Evolutionary conservation across 1,140 invertebrate species (phyloP).

Genomic region (Pogonus chalceus): DNA sequence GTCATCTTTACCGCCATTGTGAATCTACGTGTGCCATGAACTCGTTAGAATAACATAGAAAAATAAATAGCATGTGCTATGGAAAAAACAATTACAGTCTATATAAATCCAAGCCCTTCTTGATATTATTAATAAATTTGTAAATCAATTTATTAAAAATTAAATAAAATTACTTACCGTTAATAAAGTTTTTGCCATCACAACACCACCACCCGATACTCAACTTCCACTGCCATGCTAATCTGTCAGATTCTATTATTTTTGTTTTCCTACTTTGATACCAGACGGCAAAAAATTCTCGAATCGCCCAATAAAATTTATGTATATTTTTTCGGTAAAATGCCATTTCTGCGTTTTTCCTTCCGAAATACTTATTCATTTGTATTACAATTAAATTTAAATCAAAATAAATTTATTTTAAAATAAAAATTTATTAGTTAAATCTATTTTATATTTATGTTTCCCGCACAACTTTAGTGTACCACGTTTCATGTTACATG

Average conservation of each 20-base stretch:
- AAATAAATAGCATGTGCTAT: conserved; percentile 5
- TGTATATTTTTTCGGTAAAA: too few relatives aligned
- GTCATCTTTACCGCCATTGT: conserved; percentile 32
- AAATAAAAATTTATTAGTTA: too few relatives aligned
- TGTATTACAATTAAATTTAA: too few relatives aligned
- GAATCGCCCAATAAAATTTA: conserved; percentile 27
- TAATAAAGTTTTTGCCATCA: conserved; percentile 43
- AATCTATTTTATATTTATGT: too few relatives aligned
- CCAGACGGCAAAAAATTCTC: conserved; percentile 31
- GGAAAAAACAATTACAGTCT: not conserved
- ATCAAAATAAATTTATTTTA: too few relatives aligned
- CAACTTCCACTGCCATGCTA: conserved; percentile 41
- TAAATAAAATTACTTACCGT: conserved; percentile 38
- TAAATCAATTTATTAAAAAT: conserved; percentile 2
- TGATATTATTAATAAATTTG: not conserved
- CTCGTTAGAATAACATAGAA: conserved; percentile 25
- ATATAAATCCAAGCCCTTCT: not conserved
- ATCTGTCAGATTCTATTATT: conserved; percentile 38
- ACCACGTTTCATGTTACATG: too few relatives aligned
- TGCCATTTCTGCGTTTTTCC: too few relatives aligned
- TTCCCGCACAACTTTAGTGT: too few relatives aligned
- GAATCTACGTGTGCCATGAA: conserved; percentile 24
- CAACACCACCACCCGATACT: conserved; percentile 45
- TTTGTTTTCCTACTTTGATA: conserved; percentile 39
- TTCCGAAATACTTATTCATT: too few relatives aligned